Percentiles rank a stretch among this genome's conserved stretches.
Conservation (phyloP, 2,888 invertebrate species). For the Ophraella communa region DNA sequence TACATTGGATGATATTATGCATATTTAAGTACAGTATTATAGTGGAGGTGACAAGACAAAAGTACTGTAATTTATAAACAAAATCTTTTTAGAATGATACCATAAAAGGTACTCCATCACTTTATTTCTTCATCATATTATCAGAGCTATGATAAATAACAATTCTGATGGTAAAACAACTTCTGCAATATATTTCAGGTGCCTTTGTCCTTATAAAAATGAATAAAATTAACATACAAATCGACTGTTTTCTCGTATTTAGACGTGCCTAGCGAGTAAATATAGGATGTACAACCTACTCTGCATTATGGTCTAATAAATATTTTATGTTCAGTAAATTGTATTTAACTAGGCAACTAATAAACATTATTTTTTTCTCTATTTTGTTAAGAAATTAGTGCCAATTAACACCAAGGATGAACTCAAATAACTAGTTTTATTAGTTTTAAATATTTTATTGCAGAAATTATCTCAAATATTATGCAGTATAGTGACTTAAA, state of each 20-base stretch:
- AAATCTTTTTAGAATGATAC: background rate
- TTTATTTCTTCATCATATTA: conserved; percentile 1
- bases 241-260: background rate
- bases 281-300: background rate
- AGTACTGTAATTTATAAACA: background rate
- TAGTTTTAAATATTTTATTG: no score
- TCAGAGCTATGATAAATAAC: background rate
- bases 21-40: no score
- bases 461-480: no score
- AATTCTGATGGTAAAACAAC: background rate
- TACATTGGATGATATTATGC: no score
- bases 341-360: no score
- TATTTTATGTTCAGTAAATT: no score
- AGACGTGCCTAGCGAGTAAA: background rate
- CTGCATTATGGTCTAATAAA: no score
- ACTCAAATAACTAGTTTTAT: no score
- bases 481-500: no score
- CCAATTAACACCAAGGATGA: no score
- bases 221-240: conserved; percentile 24
- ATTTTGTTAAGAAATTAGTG: no score
- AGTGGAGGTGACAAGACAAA: background rate
- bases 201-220: conserved; percentile 10
- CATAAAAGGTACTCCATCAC: background rate
- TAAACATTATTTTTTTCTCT: no score
- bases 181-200: conserved; percentile 15